Percentiles rank a stretch among this genome's conserved stretches.
Evolutionary conservation across 2,113 vertebrate species (phyloP).

Genomic region (Carassius carassius): DNA sequence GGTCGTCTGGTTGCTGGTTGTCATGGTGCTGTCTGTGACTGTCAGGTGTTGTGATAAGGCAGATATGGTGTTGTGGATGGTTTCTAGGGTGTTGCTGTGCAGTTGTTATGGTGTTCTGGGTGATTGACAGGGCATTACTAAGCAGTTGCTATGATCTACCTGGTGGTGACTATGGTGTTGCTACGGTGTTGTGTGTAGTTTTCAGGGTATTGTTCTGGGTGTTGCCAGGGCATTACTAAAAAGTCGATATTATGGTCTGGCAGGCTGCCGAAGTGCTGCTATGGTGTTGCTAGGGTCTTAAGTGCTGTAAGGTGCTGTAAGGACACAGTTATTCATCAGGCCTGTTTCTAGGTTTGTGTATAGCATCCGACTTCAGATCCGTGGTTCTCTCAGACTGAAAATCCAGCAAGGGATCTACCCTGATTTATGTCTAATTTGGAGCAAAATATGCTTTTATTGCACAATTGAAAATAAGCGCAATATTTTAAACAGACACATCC

Average conservation of each 20-base stretch:
- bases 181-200: not conserved
- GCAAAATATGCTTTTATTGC: conserved; percentile 2
- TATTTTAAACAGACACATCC: not conserved
- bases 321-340: not conserved
- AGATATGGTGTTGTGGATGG: not conserved
- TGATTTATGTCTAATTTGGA: not conserved
- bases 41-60: not conserved
- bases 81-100: not conserved
- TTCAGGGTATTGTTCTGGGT: not conserved
- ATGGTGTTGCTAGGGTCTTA: not conserved
- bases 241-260: not conserved
- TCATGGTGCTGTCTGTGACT: not conserved
- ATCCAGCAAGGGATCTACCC: not conserved
- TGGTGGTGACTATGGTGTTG: not conserved
- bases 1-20: too few relatives aligned
- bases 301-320: not conserved
- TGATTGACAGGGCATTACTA: not conserved
- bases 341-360: not conserved
- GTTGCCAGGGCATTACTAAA: not conserved
- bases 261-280: not conserved
- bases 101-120: not conserved
- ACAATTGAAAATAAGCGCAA: conserved; percentile 26
- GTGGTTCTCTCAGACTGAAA: not conserved
- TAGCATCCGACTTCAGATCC: not conserved
- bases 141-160: not conserved